Conservation (phyloP, 2,797 vertebrate species). For the Catostomus latipinnis region DNA sequence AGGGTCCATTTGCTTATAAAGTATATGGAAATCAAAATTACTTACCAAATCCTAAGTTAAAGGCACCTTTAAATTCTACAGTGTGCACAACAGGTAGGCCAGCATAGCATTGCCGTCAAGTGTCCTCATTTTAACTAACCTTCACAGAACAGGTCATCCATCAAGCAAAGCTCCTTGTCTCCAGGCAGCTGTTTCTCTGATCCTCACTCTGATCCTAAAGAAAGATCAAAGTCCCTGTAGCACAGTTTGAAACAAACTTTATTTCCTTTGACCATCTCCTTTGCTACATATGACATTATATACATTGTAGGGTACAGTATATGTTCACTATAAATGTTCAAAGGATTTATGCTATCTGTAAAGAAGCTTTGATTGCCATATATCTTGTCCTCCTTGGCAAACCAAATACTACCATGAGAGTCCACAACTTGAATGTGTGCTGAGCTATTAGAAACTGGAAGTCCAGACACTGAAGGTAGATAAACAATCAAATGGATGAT, state of each 20-base stretch:
- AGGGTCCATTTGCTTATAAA: too few species aligned
- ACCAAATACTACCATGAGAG: conserved; percentile 8
- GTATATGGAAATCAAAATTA: too few species aligned
- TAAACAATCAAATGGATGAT: conserved; percentile 26
- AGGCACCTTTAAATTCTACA: background rate
- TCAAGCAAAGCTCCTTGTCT: conserved; percentile 46
- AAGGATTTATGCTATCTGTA: background rate
- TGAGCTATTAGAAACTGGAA: conserved; percentile 44
- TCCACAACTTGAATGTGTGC: conserved; percentile 6
- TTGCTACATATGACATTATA: background rate
- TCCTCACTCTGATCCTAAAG: conserved; percentile 36
- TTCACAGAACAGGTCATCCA: conserved; percentile 38
- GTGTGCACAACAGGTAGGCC: background rate
- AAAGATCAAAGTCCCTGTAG: conserved; percentile 33
- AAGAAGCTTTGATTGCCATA: background rate
- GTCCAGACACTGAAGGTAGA: conserved; percentile 36
- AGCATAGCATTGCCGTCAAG: conserved; percentile 11
- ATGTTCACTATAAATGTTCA: conserved; percentile 14
- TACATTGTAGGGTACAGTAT: background rate
- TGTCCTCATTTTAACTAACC: conserved; percentile 40
- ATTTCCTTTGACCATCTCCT: conserved; percentile 8
- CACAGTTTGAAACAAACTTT: conserved; percentile 38
- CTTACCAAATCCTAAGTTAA: too few species aligned
- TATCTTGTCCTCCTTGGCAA: background rate
- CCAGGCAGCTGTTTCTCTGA: conserved; percentile 45